A percentile compares a stretch with the other conserved stretches of the same genome.
Conservation (phyloP, 2,888 invertebrate genomes). For the Cataglyphis livida region DNA sequence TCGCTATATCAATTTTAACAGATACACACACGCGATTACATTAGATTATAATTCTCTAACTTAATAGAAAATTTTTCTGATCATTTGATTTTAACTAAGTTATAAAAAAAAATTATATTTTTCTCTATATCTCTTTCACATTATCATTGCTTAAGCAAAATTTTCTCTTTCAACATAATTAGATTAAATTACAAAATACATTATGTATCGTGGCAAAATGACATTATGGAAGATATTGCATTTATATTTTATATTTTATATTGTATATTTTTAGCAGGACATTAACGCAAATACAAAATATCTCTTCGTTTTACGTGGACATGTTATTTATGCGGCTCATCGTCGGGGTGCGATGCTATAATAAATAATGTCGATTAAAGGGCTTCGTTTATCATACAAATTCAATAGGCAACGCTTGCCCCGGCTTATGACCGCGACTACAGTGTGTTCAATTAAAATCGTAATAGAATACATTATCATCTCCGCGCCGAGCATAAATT, state of each 20-base stretch:
- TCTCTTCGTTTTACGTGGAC: not conserved
- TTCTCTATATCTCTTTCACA: not conserved
- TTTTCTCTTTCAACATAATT: not conserved
- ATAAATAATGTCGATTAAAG: conserved; percentile 56
- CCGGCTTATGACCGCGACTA: conserved; percentile 23
- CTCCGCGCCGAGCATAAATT: conserved; percentile 37
- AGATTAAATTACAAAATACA: not conserved
- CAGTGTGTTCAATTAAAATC: conserved; percentile 53
- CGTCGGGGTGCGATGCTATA: conserved; percentile 18
- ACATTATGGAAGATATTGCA: not conserved
- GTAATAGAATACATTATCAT: conserved; percentile 56
- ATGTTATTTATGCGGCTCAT: conserved; percentile 51
- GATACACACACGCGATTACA: not conserved
- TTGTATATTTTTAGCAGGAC: not conserved
- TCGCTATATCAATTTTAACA: not conserved
- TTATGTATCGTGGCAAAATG: not conserved
- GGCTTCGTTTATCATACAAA: conserved; percentile 45
- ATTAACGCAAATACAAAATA: conserved; percentile 37
- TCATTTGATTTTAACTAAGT: not conserved
- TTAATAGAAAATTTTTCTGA: not conserved
- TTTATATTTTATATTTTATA: not conserved
- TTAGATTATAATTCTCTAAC: not conserved
- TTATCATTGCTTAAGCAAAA: not conserved
- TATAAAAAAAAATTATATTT: not conserved
- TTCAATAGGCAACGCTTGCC: conserved; percentile 43